Evolutionary conservation across 2,888 invertebrate genomes (phyloP).

Genomic region (Melanargia galathea): DNA sequence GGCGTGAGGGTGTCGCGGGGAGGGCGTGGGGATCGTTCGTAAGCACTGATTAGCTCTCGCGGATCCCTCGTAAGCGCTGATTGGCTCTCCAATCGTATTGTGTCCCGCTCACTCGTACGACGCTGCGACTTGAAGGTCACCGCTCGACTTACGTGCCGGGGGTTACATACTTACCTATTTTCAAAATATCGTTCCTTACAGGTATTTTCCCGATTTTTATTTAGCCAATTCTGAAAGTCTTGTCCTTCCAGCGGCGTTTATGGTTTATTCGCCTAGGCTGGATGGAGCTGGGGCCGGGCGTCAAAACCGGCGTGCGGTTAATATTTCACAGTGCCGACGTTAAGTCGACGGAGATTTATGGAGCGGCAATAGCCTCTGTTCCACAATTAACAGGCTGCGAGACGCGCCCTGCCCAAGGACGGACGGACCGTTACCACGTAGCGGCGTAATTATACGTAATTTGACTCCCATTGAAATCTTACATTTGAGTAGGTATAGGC

Average conservation of each 20-base stretch:
- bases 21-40: no score
- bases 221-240: no score
- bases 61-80: no score
- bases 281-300: conserved; percentile 51
- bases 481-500: conserved; percentile 2
- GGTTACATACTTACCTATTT: no score
- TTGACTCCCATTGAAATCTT: conserved; percentile 24
- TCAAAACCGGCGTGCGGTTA: conserved; percentile 76
- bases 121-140: no score
- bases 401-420: conserved; percentile 35
- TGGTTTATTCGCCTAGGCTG: conserved; percentile 65
- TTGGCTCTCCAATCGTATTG: no score
- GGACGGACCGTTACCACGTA: conserved; percentile 33
- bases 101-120: no score
- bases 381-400: conserved; percentile 71
- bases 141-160: no score
- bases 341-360: conserved; percentile 78
- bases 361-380: conserved; percentile 67
- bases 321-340: conserved; percentile 77
- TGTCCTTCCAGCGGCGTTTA: conserved; percentile 53
- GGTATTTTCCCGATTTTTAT: no score
- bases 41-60: no score
- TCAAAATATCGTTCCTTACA: no score
- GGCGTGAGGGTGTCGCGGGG: no score
- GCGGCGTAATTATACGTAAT: conserved; percentile 36